A percentile compares a stretch with the other conserved stretches of the same genome.
phyloP scores from a whole-genome alignment of 2,888 invertebrate species.

The Nephrotoma appendiculata region DNA sequence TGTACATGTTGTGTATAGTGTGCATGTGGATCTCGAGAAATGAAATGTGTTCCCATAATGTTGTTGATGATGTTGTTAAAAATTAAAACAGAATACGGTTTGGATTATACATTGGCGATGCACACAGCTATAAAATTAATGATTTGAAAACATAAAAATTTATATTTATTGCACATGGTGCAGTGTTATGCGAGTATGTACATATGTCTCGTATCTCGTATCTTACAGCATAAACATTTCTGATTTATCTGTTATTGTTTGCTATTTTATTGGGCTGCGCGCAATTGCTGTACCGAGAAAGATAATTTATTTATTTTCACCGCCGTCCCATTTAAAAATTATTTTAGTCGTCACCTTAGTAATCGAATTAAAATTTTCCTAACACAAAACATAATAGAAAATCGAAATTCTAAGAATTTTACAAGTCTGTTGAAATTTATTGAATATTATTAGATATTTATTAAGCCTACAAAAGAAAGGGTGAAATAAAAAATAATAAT shows the following conservation, averaged over 20 bases:
- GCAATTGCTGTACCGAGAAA: too few relatives aligned
- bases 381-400: too few relatives aligned
- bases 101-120: neutral
- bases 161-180: neutral
- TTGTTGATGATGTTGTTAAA: neutral
- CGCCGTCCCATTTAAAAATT: too few relatives aligned
- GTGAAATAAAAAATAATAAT: too few relatives aligned
- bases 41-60: neutral
- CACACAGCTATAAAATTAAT: neutral
- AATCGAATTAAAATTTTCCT: too few relatives aligned
- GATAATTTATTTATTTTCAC: too few relatives aligned
- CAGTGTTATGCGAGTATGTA: neutral
- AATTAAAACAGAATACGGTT: neutral
- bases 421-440: too few relatives aligned
- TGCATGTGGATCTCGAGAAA: neutral
- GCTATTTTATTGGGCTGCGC: neutral
- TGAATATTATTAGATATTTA: too few relatives aligned
- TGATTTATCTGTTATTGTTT: neutral
- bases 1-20: neutral
- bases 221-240: neutral
- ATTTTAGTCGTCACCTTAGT: too few relatives aligned
- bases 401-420: too few relatives aligned
- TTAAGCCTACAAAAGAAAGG: too few relatives aligned
- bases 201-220: neutral
- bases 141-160: neutral